Evolutionary conservation across 1,140 invertebrate genomes (phyloP).

Genomic region (Proctacanthus coquilletti): DNA sequence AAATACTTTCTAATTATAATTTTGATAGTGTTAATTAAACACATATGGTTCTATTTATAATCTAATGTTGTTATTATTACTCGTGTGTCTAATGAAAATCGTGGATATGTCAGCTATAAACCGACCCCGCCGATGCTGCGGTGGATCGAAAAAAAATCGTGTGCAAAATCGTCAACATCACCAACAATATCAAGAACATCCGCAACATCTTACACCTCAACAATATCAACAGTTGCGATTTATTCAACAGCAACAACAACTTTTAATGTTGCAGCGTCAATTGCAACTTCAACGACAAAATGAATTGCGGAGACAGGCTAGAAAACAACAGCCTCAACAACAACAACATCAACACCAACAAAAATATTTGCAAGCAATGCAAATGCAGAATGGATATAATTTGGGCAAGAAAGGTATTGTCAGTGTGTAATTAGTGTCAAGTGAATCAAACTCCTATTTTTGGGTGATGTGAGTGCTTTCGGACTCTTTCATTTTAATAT

Average conservation of each 20-base stretch:
- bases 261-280: constrained; percentile 22
- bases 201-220: constrained; percentile 13
- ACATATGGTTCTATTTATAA: constrained; percentile 10
- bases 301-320: constrained; percentile 19
- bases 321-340: constrained; percentile 8
- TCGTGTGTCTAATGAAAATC: constrained; percentile 27
- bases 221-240: constrained; percentile 23
- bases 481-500: too few species aligned
- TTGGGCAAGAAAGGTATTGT: too few species aligned
- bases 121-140: constrained; percentile 12
- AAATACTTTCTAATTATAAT: too few species aligned
- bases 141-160: constrained; percentile 10
- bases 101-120: constrained; percentile 28
- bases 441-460: too few species aligned
- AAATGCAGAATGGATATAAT: not conserved
- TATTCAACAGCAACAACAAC: constrained; percentile 26
- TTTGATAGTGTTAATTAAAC: too few species aligned
- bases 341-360: constrained; percentile 17
- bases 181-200: not conserved
- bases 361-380: not conserved
- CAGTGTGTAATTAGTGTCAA: too few species aligned
- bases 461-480: too few species aligned
- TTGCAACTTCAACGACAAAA: constrained; percentile 18
- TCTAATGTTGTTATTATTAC: constrained; percentile 27
- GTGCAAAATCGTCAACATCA: not conserved